Evolutionary conservation across 2,113 vertebrate species (phyloP).

Genomic region (Micronycteris hirsuta): DNA sequence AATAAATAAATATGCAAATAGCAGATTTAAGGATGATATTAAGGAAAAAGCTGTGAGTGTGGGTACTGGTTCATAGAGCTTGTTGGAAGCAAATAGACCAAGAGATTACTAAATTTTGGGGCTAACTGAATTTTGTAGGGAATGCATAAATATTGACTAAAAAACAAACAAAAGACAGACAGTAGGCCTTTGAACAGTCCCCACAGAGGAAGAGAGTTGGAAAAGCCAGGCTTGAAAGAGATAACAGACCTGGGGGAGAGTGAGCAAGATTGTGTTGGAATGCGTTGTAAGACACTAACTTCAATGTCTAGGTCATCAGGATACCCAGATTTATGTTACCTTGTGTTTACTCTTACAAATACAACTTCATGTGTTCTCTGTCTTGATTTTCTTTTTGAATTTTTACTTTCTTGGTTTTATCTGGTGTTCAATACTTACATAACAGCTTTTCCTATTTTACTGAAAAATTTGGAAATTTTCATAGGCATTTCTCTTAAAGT

Average conservation of each 20-base stretch:
- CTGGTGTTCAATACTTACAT: no score
- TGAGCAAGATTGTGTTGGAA: neutral
- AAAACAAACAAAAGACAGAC: neutral
- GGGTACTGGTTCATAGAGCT: neutral
- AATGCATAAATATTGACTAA: neutral
- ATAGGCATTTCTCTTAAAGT: neutral
- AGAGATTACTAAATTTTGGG: neutral
- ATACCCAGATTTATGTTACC: neutral
- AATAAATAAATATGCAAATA: no score
- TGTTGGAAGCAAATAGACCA: neutral
- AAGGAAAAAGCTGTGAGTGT: neutral
- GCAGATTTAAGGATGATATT: neutral
- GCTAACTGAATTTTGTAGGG: neutral
- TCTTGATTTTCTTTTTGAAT: no score
- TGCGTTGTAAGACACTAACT: neutral
- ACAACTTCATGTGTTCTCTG: neutral
- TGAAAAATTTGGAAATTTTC: neutral
- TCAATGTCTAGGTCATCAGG: neutral
- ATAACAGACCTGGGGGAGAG: neutral
- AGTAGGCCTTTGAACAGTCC: neutral
- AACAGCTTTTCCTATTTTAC: no score
- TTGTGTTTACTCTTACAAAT: neutral
- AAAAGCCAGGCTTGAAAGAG: neutral
- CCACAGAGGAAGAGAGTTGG: neutral
- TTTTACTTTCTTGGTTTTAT: no score